Conservation (phyloP, 2,113 vertebrate genomes). For the Herpailurus yagouaroundi region DNA sequence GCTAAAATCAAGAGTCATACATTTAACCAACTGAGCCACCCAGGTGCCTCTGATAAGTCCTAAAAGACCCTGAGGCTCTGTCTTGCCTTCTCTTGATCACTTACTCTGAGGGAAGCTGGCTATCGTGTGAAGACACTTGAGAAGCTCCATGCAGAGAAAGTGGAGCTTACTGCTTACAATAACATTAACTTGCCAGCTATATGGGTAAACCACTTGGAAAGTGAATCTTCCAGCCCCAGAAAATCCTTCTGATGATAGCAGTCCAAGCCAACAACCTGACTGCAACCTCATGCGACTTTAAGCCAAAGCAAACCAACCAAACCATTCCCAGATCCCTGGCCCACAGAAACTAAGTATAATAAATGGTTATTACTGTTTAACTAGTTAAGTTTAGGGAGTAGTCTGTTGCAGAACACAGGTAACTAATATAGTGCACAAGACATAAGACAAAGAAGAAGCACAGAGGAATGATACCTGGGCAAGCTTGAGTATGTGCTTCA, state of each 20-base stretch:
- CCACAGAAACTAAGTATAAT: neutral
- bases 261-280: neutral
- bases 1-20: too few species aligned
- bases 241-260: neutral
- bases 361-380: neutral
- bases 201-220: neutral
- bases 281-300: neutral
- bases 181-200: neutral
- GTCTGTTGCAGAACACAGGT: neutral
- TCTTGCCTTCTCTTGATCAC: neutral
- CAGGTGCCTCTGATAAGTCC: neutral
- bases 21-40: too few species aligned
- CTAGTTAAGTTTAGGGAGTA: neutral
- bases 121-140: neutral
- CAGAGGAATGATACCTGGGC: neutral
- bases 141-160: neutral
- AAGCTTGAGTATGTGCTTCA: neutral
- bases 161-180: neutral
- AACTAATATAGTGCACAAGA: neutral
- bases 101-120: neutral
- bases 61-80: neutral
- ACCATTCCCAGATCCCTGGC: neutral
- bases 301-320: neutral
- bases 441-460: neutral
- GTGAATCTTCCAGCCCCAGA: neutral